Base-by-base conservation (phyloP, 2,113 vertebrate genomes). In the Pluvialis apricaria region DNA sequence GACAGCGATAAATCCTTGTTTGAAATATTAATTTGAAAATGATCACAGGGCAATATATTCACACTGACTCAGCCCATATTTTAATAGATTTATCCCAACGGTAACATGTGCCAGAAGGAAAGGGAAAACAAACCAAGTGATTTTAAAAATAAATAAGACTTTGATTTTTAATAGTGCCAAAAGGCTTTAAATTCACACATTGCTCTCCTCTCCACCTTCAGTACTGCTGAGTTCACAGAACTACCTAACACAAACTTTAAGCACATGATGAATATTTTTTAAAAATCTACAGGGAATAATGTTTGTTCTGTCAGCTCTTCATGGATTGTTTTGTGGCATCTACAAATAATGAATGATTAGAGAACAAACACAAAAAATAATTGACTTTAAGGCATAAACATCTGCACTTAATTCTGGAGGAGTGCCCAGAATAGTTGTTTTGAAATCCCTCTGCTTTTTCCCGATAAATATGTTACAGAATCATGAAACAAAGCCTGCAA, bases 331-430 rank as follows among this genome's bases (percentile, higher is more conserved):
- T 86, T 61, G 62, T 86, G 58, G 65, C 79, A 95, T 94, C 95
- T 86, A 87, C 95, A 97, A 93, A 96, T 96, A 96, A 96, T 64
- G 34, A 94, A 92, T 91, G 72, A 96, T 97, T 96, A 91, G 86
- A 92, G 88, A 94, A 95, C 77, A 96, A 96, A 94, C 90, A 94
- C 16, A 25, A 92, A 94, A 91, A 96, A 96, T 92, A 96, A 97
- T 91, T 94, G 84, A 95, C 61, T 97, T 90, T 78, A 96, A 92
- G 85, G 58, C 72, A 92, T 55, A 92, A 94, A 88, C 86, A 96
- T 84, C 95, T 96, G 88, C 72, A 94, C 96, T 96, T 97, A 95
- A 91, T 93, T 92, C 82, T 96, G 94, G 95, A 96, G 88, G 38
- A 83, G 71, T 88, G 92, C 96, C 94, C 89, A 60, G 77, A 62